Evolutionary conservation across 2,888 invertebrate species (phyloP).

Genomic region (Diadegma fenestrale): DNA sequence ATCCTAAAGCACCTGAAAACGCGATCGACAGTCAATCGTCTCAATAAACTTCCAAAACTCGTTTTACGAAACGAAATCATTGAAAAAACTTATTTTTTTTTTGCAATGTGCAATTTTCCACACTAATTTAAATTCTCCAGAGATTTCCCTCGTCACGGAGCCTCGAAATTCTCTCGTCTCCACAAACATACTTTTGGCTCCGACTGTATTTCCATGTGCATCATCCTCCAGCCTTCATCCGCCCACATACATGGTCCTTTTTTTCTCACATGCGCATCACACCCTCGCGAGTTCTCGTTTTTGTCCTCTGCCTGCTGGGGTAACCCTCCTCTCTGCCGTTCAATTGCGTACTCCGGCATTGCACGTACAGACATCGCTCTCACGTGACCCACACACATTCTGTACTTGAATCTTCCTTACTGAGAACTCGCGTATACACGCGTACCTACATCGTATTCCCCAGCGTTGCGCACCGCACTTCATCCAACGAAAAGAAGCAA

Average conservation of each 20-base stretch:
- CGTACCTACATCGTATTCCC: slow-evolving; percentile 44
- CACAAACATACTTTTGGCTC: not conserved
- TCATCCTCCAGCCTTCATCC: slow-evolving; percentile 18
- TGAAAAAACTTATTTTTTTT: not conserved
- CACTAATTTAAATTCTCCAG: not conserved
- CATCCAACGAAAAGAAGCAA: slow-evolving; percentile 1
- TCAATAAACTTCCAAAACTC: too few relatives aligned
- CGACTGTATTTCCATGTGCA: slow-evolving; percentile 4
- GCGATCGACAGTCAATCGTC: too few relatives aligned
- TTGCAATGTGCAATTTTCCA: not conserved
- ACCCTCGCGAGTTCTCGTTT: slow-evolving; percentile 57
- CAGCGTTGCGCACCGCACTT: slow-evolving; percentile 41
- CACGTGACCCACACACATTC: slow-evolving; percentile 75
- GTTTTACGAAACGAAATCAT: too few relatives aligned
- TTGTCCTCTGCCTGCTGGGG: slow-evolving; percentile 41
- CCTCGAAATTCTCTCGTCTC: not conserved
- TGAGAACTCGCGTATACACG: slow-evolving; percentile 7
- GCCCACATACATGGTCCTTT: slow-evolving; percentile 33
- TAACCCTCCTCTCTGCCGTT: slow-evolving; percentile 56
- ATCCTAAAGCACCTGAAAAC: too few relatives aligned
- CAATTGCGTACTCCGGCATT: slow-evolving; percentile 55
- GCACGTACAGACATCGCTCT: slow-evolving; percentile 67
- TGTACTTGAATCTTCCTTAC: slow-evolving; percentile 73
- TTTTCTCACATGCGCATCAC: slow-evolving; percentile 38
- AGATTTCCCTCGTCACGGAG: not conserved